Evolutionary conservation across 2,113 vertebrate genomes (phyloP), one percentile per base, ranked within the genome.

Genomic region (Megaleporinus macrocephalus): DNA sequence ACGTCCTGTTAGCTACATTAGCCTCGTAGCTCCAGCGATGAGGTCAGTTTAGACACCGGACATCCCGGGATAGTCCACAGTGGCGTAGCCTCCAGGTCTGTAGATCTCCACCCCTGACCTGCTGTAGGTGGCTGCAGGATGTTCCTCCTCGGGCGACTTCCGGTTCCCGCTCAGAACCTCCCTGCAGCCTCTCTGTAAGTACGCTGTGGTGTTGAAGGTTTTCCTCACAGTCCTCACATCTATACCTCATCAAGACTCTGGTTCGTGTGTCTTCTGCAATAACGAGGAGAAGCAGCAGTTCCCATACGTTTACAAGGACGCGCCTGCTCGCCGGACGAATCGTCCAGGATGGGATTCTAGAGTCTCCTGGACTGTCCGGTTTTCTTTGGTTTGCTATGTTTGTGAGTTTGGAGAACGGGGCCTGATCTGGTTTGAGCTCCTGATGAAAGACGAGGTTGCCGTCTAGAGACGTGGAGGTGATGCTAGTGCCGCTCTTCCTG

Each of bases 231-330:
- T 69, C 27, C 51, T 57, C 10, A 30, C 62, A n/a, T 71, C 65
- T 27, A 70, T 84, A 80, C 83, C 83, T 84, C 78, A 84, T 33
- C 79, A 30, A 53, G 65, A 80, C 44, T 30, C 55, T 68, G 30
- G 73, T 30, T 62, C 53, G 51, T 0, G n/a, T 20, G 78, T 70
- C 73, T 22, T 76, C 80, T 80, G 73, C 65, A 72, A 63, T 76
- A 76, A 53, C 7, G 30, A 47, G 10, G 57, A 41, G 51, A 51
- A 73, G 70, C 18, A 63, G 55, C 24, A 29, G 55, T 84, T 29
- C 33, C 22, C 3, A 76, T 61, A 55, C 18, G 73, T 83, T 83
- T 83, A 83, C 82, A 79, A n/a, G 72, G 30, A 41, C 70, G 5
- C 18, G 49, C 14, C 5, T 18, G 49, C 49, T 16, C 59, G n/a